Evolutionary conservation across 2,888 invertebrate species (phyloP), one percentile per base, ranked within the genome.

Genomic region (Amiota communis): DNA sequence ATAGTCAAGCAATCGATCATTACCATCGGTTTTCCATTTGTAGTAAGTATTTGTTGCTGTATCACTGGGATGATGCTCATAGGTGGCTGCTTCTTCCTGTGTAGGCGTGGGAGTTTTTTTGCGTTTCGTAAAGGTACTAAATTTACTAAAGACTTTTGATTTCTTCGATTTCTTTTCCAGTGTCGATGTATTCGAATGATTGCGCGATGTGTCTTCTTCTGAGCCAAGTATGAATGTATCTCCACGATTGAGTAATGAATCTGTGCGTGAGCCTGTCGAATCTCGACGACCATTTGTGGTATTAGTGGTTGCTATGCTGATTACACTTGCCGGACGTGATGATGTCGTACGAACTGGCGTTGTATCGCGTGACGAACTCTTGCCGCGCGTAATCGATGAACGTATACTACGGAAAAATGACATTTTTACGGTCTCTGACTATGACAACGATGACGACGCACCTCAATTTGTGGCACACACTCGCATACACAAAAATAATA

Each of bases 341-440:
- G 88, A 86, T 15, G 47, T 63, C 56, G 71, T 79, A 70, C 86
- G 83, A 63, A 87, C 88, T 2, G 88, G 89, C 20, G 89, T 89
- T 64, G 87, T 86, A 36, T 89, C 89, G 71, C 89, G 88, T 71
- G 89, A 87, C 23, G 87, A 83, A 78, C 86, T 88, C 79, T 85
- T 87, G 76, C 85, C 85, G 73, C 87, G 86, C 70, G 82, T 77
- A 70, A 89, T 80, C 63, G 88, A 86, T 67, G 87, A 84, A 74
- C 89, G 89, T 71, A 89, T 84, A 75, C 86, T 89, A 77, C 88
- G 89, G 80, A 89, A 86, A 79, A 89, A 89, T 75, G 89, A 88
- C 89, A 89, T 89, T 75, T 17, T 48, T 53, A 68, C 53, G 68
- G 47, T n/a, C 15, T 2, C 36, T 36, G 36, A 36, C 36, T 61